Evolutionary conservation across 2,113 vertebrate genomes (phyloP).

Genomic region (Forbesichthys agassizii): DNA sequence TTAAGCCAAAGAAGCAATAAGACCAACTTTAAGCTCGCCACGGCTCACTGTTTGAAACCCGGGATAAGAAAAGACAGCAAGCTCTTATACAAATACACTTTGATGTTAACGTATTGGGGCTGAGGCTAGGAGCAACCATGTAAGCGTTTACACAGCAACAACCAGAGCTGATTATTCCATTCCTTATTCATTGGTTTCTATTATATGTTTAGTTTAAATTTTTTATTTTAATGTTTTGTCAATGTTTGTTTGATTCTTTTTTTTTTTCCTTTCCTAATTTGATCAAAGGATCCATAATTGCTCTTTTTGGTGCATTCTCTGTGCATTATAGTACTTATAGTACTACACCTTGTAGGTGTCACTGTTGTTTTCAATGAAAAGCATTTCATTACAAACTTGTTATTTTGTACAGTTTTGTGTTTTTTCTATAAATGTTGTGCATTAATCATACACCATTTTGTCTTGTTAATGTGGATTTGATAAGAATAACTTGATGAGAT

Average conservation of each 20-base stretch:
- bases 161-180: constrained; percentile 48
- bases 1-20: constrained; percentile 60
- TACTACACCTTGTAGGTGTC: constrained; percentile 78
- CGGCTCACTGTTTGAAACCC: constrained; percentile 51
- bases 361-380: constrained; percentile 89
- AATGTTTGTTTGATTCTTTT: background rate
- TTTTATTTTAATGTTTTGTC: background rate
- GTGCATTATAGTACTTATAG: constrained; percentile 48
- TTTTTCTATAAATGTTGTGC: constrained; percentile 56
- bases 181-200: constrained; percentile 47
- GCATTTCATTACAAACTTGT: constrained; percentile 57
- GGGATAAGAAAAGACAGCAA: constrained; percentile 67
- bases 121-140: constrained; percentile 48
- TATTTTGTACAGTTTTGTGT: constrained; percentile 54
- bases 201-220: background rate
- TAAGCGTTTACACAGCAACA: constrained; percentile 54
- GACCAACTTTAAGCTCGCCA: constrained; percentile 28
- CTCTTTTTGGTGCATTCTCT: constrained; percentile 45
- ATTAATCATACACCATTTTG: constrained; percentile 41
- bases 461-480: constrained; percentile 32
- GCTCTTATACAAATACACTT: constrained; percentile 76
- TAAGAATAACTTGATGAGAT: constrained; percentile 20
- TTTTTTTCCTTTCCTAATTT: constrained; percentile 49
- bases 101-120: constrained; percentile 68
- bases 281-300: constrained; percentile 55